These are phyloP conservation scores for western clawed frog (Xenopus tropicalis) DNA, from an alignment of 2,113 vertebrate species.

Conservation along the genomic window DNA sequence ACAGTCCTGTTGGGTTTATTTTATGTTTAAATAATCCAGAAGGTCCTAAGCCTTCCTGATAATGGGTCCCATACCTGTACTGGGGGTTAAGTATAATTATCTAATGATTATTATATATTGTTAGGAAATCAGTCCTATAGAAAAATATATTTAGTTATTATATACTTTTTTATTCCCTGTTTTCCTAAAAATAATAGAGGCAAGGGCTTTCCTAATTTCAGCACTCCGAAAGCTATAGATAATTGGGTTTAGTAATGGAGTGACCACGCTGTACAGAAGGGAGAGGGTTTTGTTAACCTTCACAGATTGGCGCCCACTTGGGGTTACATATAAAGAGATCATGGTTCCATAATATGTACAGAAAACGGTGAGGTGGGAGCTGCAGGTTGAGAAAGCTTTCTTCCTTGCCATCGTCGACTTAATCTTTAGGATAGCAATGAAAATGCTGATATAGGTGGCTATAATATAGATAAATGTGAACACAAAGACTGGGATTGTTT, in stretches of 20 bases:
- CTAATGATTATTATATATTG: too few species aligned
- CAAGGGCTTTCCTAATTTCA: constrained; percentile 14
- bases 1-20: too few species aligned
- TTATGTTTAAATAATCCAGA: too few species aligned
- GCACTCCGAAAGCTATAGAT: constrained; percentile 41
- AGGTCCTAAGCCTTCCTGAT: too few species aligned
- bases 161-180: too few species aligned
- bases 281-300: constrained; percentile 24
- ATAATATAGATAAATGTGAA: constrained; percentile 19
- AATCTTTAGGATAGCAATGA: constrained; percentile 39
- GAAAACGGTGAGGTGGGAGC: constrained; percentile 42
- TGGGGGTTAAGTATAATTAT: too few species aligned
- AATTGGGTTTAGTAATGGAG: constrained; percentile 30
- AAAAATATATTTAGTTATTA: too few species aligned
- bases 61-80: too few species aligned
- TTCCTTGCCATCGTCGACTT: constrained; percentile 11
- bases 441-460: constrained; percentile 34
- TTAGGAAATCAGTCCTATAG: too few species aligned
- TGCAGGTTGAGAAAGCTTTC: constrained; percentile 43
- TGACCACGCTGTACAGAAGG: constrained; percentile 27
- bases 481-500: constrained; percentile 10
- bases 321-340: constrained; percentile 25
- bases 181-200: too few species aligned
- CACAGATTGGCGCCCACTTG: not conserved
- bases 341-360: constrained; percentile 26